These are phyloP conservation scores for Morelia viridis DNA, from an alignment of 2,797 vertebrate genomes.

Conservation along the genomic window DNA sequence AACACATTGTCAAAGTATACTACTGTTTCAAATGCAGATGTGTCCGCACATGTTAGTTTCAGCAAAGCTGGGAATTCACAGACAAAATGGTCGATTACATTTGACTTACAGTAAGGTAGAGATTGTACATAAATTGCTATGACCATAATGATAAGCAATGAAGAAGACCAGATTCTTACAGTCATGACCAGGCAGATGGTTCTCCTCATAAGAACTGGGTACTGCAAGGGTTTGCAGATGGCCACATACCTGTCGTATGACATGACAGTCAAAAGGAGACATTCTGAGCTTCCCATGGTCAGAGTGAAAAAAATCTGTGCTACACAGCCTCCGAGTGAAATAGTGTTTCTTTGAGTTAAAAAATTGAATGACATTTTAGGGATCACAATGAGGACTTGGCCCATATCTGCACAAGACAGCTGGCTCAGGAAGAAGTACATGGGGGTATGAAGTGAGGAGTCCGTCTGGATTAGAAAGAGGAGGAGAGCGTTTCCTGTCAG, in stretches of 20 bases:
- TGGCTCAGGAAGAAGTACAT: constrained; percentile 25
- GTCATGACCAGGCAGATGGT: constrained; percentile 34
- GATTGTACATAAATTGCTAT: constrained; percentile 44
- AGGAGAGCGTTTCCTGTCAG: neutral
- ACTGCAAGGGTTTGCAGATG: constrained; percentile 54
- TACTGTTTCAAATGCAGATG: constrained; percentile 44
- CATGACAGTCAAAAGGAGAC: constrained; percentile 54
- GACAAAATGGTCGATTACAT: constrained; percentile 47
- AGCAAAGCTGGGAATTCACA: constrained; percentile 53
- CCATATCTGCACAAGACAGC: constrained; percentile 3
- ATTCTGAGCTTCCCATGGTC: constrained; percentile 41
- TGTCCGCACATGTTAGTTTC: constrained; percentile 50
- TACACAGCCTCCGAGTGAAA: constrained; percentile 22
- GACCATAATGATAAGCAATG: constrained; percentile 29
- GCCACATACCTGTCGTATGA: constrained; percentile 53
- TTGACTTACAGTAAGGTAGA: constrained; percentile 48
- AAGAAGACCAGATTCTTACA: constrained; percentile 28
- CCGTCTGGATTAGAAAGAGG: neutral
- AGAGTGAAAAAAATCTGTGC: constrained; percentile 29
- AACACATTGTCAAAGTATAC: constrained; percentile 49
- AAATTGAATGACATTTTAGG: neutral
- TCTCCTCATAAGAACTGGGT: constrained; percentile 46
- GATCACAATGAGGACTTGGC: constrained; percentile 2
- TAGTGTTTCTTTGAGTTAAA: constrained; percentile 8
- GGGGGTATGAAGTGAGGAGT: neutral